Percentiles rank a stretch among this genome's conserved stretches.
phyloP scores from a whole-genome alignment of 2,113 vertebrate species.

The Odocoileus hemionus region DNA sequence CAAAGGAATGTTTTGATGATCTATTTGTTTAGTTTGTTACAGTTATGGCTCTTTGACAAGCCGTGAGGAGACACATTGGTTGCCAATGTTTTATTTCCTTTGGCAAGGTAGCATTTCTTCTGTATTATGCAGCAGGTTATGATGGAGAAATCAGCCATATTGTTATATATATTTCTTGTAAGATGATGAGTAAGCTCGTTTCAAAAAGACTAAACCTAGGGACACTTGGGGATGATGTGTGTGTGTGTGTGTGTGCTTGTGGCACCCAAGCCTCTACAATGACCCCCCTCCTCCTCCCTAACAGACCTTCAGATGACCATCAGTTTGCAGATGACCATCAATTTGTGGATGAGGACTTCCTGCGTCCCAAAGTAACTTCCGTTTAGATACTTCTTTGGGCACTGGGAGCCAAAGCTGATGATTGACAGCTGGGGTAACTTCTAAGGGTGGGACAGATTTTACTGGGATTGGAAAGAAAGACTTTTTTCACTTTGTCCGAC shows the following conservation, averaged over 20 bases:
- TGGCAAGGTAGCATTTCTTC: slow-evolving; percentile 76
- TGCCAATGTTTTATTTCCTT: slow-evolving; percentile 78
- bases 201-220: slow-evolving; percentile 31
- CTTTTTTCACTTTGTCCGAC: background rate
- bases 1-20: slow-evolving; percentile 72
- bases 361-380: slow-evolving; percentile 40
- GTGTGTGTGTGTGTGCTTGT: background rate
- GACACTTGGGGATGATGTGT: background rate
- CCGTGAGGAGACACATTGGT: slow-evolving; percentile 62
- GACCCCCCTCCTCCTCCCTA: slow-evolving; percentile 23
- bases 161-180: slow-evolving; percentile 69
- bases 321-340: slow-evolving; percentile 39
- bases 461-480: background rate
- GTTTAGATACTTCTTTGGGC: background rate
- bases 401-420: background rate
- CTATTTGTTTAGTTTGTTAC: slow-evolving; percentile 77
- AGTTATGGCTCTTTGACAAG: slow-evolving; percentile 72
- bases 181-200: slow-evolving; percentile 43
- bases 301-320: slow-evolving; percentile 14
- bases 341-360: slow-evolving; percentile 24
- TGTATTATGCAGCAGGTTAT: slow-evolving; percentile 67
- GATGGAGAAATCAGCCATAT: slow-evolving; percentile 69
- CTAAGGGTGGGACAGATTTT: background rate
- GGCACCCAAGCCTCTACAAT: slow-evolving; percentile 14
- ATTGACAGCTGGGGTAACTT: background rate